Evolutionary conservation across 1,140 invertebrate species (phyloP).

Genomic region (Drosophila parvula): DNA sequence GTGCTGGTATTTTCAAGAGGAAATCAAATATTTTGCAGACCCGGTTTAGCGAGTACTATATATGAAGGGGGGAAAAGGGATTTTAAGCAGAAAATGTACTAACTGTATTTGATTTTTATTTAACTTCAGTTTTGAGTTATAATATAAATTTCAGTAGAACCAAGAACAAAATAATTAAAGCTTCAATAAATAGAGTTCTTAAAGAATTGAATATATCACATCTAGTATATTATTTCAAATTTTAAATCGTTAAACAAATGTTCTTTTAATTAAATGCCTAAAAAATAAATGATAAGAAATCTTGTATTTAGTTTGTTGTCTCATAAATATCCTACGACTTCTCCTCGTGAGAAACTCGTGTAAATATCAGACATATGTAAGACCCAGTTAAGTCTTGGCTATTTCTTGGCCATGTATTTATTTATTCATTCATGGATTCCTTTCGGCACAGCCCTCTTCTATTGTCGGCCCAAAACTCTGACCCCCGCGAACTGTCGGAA

Average conservation of each 20-base stretch:
- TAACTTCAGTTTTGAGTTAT: too few relatives aligned
- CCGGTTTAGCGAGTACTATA: background rate
- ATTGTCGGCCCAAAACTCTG: conserved; percentile 17
- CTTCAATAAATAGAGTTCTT: too few relatives aligned
- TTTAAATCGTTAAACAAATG: background rate
- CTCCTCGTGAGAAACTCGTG: background rate
- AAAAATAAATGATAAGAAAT: background rate
- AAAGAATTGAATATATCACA: background rate
- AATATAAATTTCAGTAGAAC: background rate
- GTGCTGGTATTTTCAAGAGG: conserved; percentile 27
- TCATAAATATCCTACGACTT: background rate
- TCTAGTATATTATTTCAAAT: too few relatives aligned
- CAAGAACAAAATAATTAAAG: too few relatives aligned
- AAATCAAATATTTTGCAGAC: conserved; percentile 38
- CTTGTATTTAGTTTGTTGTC: background rate
- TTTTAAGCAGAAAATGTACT: conserved; percentile 12
- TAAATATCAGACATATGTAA: conserved; percentile 2
- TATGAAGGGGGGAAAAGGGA: background rate
- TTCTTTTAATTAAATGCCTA: background rate
- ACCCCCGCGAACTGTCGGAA: conserved; percentile 25
- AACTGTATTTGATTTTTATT: background rate
- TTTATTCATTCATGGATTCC: conserved; percentile 20
- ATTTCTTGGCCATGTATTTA: conserved; percentile 4
- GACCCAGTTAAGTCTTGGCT: background rate
- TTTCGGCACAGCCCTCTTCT: background rate